phyloP scores from a whole-genome alignment of 92 coral and sea anemone genomes.

The Porites divaricata region DNA sequence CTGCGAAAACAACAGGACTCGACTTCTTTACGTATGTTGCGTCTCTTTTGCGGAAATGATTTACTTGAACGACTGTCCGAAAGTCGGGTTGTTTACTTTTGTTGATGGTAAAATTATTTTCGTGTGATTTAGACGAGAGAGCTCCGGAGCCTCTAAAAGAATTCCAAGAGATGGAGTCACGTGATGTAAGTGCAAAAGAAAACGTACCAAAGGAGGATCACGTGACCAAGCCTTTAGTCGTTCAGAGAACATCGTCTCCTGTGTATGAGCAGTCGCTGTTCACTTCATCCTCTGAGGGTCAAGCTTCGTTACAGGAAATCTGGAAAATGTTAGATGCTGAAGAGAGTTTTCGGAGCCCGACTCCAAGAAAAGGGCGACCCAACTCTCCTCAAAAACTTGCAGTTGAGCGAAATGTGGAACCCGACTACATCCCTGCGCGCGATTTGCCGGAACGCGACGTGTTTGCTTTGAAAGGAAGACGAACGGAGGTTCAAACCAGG shows the following conservation, averaged over 20 bases:
- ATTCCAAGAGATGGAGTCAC: background rate
- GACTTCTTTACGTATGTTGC: too few species aligned
- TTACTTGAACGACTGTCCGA: background rate
- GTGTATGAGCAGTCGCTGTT: slow-evolving; percentile 65
- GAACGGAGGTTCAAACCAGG: slow-evolving; percentile 60
- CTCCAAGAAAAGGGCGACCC: slow-evolving; percentile 68
- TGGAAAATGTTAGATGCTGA: slow-evolving; percentile 98
- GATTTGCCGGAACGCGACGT: slow-evolving; percentile 62
- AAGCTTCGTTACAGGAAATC: slow-evolving; percentile 91
- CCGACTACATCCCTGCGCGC: slow-evolving; percentile 75
- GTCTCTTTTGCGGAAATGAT: too few species aligned
- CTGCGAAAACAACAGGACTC: too few species aligned
- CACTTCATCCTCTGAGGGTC: slow-evolving; percentile 97
- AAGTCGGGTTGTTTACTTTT: background rate
- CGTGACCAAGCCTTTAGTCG: slow-evolving; percentile 37
- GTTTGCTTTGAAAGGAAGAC: slow-evolving; percentile 88
- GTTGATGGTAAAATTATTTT: background rate
- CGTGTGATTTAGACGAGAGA: slow-evolving; percentile 5
- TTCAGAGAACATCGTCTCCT: slow-evolving; percentile 72
- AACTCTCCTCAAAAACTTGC: slow-evolving; percentile 32
- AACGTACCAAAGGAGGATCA: slow-evolving; percentile 7
- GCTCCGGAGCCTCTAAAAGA: background rate
- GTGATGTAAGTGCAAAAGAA: background rate
- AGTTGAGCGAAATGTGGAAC: slow-evolving; percentile 47
- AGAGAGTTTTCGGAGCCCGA: slow-evolving; percentile 81